A percentile compares a stretch with the other conserved stretches of the same genome.
Evolutionary conservation across 2,888 invertebrate species (phyloP).

Genomic region (Thereva unica): DNA sequence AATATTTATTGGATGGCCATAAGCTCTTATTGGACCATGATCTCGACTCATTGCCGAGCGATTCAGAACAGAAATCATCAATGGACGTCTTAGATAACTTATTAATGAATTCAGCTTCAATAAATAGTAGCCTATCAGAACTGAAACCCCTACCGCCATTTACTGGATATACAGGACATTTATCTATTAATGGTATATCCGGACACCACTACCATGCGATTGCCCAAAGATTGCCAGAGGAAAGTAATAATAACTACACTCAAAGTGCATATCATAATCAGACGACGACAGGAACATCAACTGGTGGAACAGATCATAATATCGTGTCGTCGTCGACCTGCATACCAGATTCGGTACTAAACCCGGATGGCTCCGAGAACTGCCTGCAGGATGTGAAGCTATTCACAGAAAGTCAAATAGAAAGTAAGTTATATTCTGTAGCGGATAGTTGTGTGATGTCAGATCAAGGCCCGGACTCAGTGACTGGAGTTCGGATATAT

Average conservation of each 20-base stretch:
- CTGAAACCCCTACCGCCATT: slow-evolving; percentile 85
- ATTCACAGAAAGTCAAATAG: slow-evolving; percentile 62
- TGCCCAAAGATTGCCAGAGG: slow-evolving; percentile 74
- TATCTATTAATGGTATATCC: slow-evolving; percentile 85
- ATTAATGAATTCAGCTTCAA: slow-evolving; percentile 62
- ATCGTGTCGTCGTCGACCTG: slow-evolving; percentile 77
- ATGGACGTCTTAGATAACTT: slow-evolving; percentile 74
- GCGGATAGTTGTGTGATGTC: slow-evolving; percentile 60
- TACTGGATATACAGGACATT: slow-evolving; percentile 81
- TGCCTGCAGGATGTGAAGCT: slow-evolving; percentile 66
- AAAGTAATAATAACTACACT: slow-evolving; percentile 74
- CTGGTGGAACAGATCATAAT: slow-evolving; percentile 65
- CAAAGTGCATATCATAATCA: slow-evolving; percentile 62
- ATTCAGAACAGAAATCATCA: slow-evolving; percentile 58
- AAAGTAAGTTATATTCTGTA: slow-evolving; percentile 61
- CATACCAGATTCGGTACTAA: slow-evolving; percentile 65
- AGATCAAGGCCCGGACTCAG: slow-evolving; percentile 64
- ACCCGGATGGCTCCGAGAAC: slow-evolving; percentile 57
- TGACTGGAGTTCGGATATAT: slow-evolving; percentile 60
- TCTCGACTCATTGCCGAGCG: slow-evolving; percentile 61
- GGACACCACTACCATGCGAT: slow-evolving; percentile 87
- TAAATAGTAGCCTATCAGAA: slow-evolving; percentile 70
- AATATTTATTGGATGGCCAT: slow-evolving; percentile 62
- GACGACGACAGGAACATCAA: slow-evolving; percentile 35
- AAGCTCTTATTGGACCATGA: slow-evolving; percentile 64